These are phyloP conservation scores for Andrena marginata DNA, from an alignment of 2,888 invertebrate species.

Conservation along the genomic window DNA sequence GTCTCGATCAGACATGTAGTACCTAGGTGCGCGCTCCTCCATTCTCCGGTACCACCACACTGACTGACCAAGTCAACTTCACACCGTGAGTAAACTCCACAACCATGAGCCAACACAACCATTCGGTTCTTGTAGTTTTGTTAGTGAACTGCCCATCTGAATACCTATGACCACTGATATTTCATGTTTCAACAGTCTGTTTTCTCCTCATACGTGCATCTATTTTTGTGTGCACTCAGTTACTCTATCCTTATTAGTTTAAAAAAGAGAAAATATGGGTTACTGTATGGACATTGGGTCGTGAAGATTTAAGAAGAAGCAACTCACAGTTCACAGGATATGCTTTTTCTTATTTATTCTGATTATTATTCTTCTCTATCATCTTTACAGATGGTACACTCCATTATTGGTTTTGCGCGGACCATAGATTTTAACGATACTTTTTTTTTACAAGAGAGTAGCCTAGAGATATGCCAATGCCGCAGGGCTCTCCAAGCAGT, in stretches of 20 bases:
- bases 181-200: conserved; percentile 72
- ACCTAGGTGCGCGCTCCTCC: conserved; percentile 84
- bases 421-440: background rate
- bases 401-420: background rate
- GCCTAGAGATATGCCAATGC: background rate
- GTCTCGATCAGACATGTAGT: conserved; percentile 84
- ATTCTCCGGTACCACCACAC: conserved; percentile 83
- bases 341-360: conserved; percentile 20
- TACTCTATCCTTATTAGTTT: conserved; percentile 72
- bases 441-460: background rate
- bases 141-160: conserved; percentile 76
- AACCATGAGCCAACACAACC: conserved; percentile 80
- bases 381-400: background rate
- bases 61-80: conserved; percentile 83
- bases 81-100: conserved; percentile 84
- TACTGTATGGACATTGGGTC: conserved; percentile 72
- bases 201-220: conserved; percentile 76
- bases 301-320: conserved; percentile 15
- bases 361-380: conserved; percentile 1
- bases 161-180: conserved; percentile 74
- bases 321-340: conserved; percentile 6
- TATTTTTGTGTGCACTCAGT: conserved; percentile 75
- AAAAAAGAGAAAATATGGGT: conserved; percentile 70
- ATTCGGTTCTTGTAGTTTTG: conserved; percentile 79
- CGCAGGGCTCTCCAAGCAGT: conserved; percentile 70